Evolutionary conservation across 1,140 invertebrate species (phyloP), one percentile per base, ranked within the genome.

Genomic region (Chrysomallon squamiferum): DNA sequence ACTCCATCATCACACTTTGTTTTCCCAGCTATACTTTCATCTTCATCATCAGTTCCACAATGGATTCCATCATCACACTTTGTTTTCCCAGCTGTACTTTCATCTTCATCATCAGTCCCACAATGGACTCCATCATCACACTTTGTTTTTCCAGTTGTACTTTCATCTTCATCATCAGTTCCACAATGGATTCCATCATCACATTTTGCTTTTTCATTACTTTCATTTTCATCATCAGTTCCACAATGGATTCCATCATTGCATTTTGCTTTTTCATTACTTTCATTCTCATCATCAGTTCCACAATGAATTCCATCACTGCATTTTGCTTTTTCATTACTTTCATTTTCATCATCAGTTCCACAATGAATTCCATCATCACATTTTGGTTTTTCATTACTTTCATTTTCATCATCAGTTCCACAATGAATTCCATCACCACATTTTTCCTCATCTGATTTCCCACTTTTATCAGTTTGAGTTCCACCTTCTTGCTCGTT

Each of bases 11-110:
- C 64, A 56, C 47, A 58, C 52, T 67, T 71, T 61, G 61, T 65
- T 15, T 38, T 38, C 15, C 35, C 22, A 32, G 18, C 27, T 11
- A 22, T 22, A 22, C 5, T 59, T 32, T 72, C 66, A 32, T 68
- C 67, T 59, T 71, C 69, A 65, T 71, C 65, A 57, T 71, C 69
- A 27, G 69, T 71, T n/a, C 69, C 69, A 65, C 69, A 71, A 32
- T 65, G 65, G 33, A 67, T 67, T 32, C 69, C 71, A 73, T 73
- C 71, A 33, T 60, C 62, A 69, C 71, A 73, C 45, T 67, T 71
- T 61, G 58, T 65, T 15, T 38, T 38, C 15, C 35, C 35, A 38
- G 35, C 30, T 7, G 33, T 22, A 22, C 2, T 59, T 9, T 72
- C 66, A 43, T 66, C 65, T 59, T 71, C 69, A 68, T 71, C 69